Evolutionary conservation across 1,140 invertebrate genomes (phyloP).

Genomic region (Atopsyche davidsoni): DNA sequence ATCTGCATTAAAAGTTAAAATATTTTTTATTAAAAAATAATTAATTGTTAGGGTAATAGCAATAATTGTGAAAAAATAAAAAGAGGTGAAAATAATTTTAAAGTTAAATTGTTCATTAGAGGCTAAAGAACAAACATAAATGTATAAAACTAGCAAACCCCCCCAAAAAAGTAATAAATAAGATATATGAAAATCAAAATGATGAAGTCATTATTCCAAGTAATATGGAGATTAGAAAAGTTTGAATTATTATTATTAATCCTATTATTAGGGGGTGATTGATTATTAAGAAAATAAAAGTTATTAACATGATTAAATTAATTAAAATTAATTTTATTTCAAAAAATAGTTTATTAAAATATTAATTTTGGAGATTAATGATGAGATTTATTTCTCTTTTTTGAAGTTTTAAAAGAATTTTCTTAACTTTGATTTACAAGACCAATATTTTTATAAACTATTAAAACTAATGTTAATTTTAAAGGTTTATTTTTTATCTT

Average conservation of each 20-base stretch:
- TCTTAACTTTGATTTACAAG: too few species aligned
- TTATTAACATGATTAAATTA: conserved; percentile 45
- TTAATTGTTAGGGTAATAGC: conserved; percentile 25
- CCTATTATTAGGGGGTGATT: conserved; percentile 47
- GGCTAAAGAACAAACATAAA: conserved; percentile 51
- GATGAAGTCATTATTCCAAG: conserved; percentile 37
- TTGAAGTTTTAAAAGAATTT: too few species aligned
- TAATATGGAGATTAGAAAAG: conserved; percentile 38
- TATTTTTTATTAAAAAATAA: neutral
- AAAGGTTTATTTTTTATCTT: too few species aligned
- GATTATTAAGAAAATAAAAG: conserved; percentile 37
- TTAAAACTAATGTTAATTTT: too few species aligned
- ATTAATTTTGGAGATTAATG: conserved; percentile 56
- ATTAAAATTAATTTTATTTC: too few species aligned
- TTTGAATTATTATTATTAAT: conserved; percentile 46
- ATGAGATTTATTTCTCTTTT: too few species aligned
- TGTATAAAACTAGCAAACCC: conserved; percentile 52
- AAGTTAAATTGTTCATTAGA: conserved; percentile 50
- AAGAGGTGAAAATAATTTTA: conserved; percentile 32
- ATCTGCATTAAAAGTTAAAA: too few species aligned
- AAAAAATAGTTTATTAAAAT: conserved; percentile 53
- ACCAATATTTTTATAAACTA: too few species aligned
- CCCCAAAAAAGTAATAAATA: conserved; percentile 51
- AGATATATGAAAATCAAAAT: conserved; percentile 47
- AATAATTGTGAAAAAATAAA: conserved; percentile 29